These are phyloP conservation scores for Lipophrys pholis DNA, from an alignment of 2,113 vertebrate genomes.

Conservation along the genomic window DNA sequence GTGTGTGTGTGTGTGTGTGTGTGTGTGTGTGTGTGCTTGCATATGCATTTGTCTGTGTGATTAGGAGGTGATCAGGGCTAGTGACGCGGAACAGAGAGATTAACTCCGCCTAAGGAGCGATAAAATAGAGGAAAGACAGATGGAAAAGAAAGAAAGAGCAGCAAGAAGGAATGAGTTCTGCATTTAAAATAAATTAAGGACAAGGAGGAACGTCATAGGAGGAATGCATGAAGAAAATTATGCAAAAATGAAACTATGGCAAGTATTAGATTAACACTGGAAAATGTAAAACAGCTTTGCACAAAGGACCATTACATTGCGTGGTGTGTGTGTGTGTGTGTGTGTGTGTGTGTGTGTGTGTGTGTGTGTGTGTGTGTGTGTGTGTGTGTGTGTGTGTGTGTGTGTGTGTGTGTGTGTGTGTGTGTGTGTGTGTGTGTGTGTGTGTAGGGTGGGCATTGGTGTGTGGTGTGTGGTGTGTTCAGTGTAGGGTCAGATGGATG, in stretches of 20 bases:
- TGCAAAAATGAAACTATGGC: slow-evolving; percentile 49
- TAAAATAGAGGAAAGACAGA: slow-evolving; percentile 78
- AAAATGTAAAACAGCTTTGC: slow-evolving; percentile 62
- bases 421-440: not conserved
- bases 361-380: not conserved
- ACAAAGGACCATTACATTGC: slow-evolving; percentile 23
- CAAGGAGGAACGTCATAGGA: slow-evolving; percentile 32
- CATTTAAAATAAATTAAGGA: slow-evolving; percentile 65
- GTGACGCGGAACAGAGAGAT: slow-evolving; percentile 79
- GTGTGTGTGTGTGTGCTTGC: slow-evolving; percentile 41
- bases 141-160: slow-evolving; percentile 65
- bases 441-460: slow-evolving; percentile 48
- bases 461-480: slow-evolving; percentile 58
- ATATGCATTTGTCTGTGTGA: slow-evolving; percentile 76
- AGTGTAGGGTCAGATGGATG: slow-evolving; percentile 64
- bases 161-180: slow-evolving; percentile 51
- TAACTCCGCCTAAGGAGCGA: slow-evolving; percentile 78
- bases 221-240: slow-evolving; percentile 39
- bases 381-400: slow-evolving; percentile 29
- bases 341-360: not conserved
- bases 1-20: slow-evolving; percentile 6
- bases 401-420: slow-evolving; percentile 15
- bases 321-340: slow-evolving; percentile 7
- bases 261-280: slow-evolving; percentile 47
- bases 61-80: slow-evolving; percentile 70